These are phyloP conservation scores for Volucella inanis DNA, from an alignment of 2,888 invertebrate species.

Conservation along the genomic window DNA sequence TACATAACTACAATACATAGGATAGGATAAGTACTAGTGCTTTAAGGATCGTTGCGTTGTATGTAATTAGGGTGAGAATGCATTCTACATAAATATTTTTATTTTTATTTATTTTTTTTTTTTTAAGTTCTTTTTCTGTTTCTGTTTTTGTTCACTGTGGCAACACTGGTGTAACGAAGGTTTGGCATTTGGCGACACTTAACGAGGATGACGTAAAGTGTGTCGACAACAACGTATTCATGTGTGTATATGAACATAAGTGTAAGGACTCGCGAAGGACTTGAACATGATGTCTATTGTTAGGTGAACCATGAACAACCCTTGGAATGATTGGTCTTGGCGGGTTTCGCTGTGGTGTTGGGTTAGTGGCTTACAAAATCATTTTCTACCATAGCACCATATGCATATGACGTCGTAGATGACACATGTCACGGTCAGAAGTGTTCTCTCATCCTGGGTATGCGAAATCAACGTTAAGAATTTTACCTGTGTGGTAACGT, in stretches of 20 bases:
- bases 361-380: conserved; percentile 15
- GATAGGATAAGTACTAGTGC: conserved; percentile 68
- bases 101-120: neutral
- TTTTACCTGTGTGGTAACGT: neutral
- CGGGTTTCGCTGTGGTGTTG: conserved; percentile 5
- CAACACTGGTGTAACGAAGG: conserved; percentile 16
- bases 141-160: conserved; percentile 7
- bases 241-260: conserved; percentile 35
- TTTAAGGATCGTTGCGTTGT: conserved; percentile 60
- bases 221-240: conserved; percentile 31
- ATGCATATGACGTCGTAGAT: neutral
- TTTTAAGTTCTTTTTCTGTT: neutral
- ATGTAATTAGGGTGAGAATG: conserved; percentile 54
- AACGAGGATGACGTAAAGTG: neutral
- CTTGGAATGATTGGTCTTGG: conserved; percentile 9
- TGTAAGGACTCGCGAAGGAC: conserved; percentile 36
- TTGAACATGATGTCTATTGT: conserved; percentile 46
- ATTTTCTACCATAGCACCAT: no score
- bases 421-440: conserved; percentile 24
- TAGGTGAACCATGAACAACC: conserved; percentile 26
- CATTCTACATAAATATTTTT: neutral
- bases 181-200: conserved; percentile 1
- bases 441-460: neutral
- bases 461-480: neutral
- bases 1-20: conserved; percentile 16